A percentile compares a stretch with the other conserved stretches of the same genome.
Conservation (phyloP, 2,797 vertebrate genomes). For the Cirrhinus molitorella region DNA sequence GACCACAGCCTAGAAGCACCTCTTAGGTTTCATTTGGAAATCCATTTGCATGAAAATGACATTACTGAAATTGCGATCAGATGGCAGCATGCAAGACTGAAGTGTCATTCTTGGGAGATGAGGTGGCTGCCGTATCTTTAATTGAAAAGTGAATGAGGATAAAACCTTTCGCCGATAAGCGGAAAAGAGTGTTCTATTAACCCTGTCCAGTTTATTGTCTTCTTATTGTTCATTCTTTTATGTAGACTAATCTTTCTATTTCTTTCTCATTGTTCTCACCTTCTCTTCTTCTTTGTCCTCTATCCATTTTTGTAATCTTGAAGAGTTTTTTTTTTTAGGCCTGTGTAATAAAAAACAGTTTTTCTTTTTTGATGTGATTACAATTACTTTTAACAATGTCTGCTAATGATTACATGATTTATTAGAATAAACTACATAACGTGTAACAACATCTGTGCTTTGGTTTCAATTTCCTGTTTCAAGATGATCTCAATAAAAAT, state of each 20-base stretch:
- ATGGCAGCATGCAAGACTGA: slow-evolving; percentile 61
- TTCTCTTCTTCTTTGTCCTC: slow-evolving; percentile 34
- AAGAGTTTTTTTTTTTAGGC: neutral
- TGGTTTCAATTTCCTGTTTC: neutral
- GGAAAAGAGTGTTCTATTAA: slow-evolving; percentile 64
- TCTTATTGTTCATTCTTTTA: slow-evolving; percentile 63
- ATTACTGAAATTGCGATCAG: slow-evolving; percentile 71
- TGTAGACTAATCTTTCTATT: neutral
- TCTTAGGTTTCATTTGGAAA: slow-evolving; percentile 56
- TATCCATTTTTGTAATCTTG: slow-evolving; percentile 49
- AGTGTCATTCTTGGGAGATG: slow-evolving; percentile 67
- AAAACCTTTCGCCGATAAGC: slow-evolving; percentile 67
- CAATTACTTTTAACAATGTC: neutral
- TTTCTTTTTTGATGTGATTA: neutral
- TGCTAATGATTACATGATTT: neutral
- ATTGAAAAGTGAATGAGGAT: slow-evolving; percentile 70
- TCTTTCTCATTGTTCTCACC: neutral
- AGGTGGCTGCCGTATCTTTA: slow-evolving; percentile 67
- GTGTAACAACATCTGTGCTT: neutral
- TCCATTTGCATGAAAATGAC: slow-evolving; percentile 76
- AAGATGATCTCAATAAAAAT: neutral
- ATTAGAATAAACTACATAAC: neutral
- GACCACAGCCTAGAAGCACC: slow-evolving; percentile 48
- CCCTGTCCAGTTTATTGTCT: slow-evolving; percentile 66
- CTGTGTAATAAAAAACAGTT: neutral